These are phyloP conservation scores for Drosophila trichaetosa DNA, from an alignment of 2,888 invertebrate genomes.

Conservation along the genomic window DNA sequence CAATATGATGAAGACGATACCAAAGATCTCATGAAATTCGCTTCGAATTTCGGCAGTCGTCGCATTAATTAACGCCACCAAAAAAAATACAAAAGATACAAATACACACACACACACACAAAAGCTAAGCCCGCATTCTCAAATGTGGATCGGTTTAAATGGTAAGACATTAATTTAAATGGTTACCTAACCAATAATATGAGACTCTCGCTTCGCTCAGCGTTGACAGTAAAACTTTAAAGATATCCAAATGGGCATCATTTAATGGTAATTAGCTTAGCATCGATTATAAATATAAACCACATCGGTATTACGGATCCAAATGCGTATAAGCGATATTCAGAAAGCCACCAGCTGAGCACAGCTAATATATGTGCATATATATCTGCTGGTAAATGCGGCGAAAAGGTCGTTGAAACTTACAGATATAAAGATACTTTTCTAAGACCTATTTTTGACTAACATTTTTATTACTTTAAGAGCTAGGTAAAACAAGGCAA, in stretches of 20 bases:
- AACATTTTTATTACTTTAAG: too few relatives aligned
- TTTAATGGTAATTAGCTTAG: slow-evolving; percentile 51
- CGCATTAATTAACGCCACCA: slow-evolving; percentile 61
- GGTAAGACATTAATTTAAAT: slow-evolving; percentile 64
- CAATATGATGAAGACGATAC: slow-evolving; percentile 56
- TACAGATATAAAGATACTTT: neutral
- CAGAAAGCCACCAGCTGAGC: slow-evolving; percentile 1
- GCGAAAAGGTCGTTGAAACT: neutral
- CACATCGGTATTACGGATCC: slow-evolving; percentile 21
- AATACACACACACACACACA: slow-evolving; percentile 5
- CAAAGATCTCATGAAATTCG: slow-evolving; percentile 56
- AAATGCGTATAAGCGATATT: slow-evolving; percentile 4
- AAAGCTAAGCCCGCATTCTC: slow-evolving; percentile 32
- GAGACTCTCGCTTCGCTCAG: slow-evolving; percentile 1
- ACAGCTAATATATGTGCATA: neutral
- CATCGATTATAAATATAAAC: slow-evolving; percentile 27
- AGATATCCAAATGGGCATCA: slow-evolving; percentile 42
- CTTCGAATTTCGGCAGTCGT: slow-evolving; percentile 39
- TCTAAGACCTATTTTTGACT: neutral
- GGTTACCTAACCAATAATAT: slow-evolving; percentile 8
- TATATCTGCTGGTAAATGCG: neutral
- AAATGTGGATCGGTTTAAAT: slow-evolving; percentile 64
- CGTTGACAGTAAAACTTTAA: slow-evolving; percentile 45
- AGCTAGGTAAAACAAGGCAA: neutral
- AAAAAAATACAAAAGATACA: slow-evolving; percentile 30